These are phyloP conservation scores for Argya squamiceps DNA, from an alignment of 2,797 vertebrate species.

Conservation along the genomic window DNA sequence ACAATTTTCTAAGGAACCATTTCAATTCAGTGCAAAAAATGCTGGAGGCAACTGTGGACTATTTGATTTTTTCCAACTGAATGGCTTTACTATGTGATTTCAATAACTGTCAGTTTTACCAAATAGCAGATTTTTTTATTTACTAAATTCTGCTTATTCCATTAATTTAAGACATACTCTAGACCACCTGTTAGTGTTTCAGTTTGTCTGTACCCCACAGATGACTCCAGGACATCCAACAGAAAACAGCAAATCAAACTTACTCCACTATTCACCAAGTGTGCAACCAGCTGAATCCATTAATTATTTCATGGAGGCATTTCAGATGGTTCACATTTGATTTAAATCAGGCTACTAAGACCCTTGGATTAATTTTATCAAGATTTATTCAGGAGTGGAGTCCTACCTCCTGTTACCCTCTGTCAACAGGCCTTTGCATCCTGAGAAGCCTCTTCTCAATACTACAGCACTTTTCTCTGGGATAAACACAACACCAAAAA, in stretches of 20 bases:
- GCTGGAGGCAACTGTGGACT: constrained; percentile 46
- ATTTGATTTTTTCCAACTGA: constrained; percentile 26
- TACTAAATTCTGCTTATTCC: constrained; percentile 43
- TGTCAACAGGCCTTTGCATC: background rate
- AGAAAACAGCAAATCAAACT: background rate
- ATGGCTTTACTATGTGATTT: constrained; percentile 28
- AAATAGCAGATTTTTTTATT: constrained; percentile 17
- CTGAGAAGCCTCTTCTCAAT: background rate
- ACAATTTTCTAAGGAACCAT: constrained; percentile 55
- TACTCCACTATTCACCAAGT: background rate
- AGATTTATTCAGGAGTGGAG: background rate
- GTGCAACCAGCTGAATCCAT: background rate
- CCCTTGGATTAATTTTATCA: background rate
- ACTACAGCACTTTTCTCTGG: background rate
- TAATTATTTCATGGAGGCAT: background rate
- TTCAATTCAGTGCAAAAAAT: constrained; percentile 35
- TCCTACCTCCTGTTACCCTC: background rate
- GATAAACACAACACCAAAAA: background rate
- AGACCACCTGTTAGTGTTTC: background rate
- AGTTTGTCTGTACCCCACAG: background rate
- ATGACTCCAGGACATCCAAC: background rate
- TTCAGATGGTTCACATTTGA: background rate
- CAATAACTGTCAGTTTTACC: constrained; percentile 2
- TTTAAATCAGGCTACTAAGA: background rate
- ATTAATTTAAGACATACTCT: background rate